phyloP scores from a whole-genome alignment of 37 sponge, comb jelly and placozoan genomes.

The Oopsacas minuta region DNA sequence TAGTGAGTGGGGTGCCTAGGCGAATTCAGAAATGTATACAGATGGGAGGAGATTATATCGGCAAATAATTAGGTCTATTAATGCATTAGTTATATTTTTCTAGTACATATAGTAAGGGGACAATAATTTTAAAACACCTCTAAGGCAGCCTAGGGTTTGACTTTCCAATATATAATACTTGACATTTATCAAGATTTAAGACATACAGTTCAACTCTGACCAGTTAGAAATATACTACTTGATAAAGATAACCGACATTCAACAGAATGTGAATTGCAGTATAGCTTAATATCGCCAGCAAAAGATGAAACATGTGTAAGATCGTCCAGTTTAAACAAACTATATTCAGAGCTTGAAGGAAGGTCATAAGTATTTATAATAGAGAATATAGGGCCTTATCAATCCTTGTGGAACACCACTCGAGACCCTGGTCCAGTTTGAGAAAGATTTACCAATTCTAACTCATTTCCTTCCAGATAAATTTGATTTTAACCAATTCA shows the following conservation, averaged over 20 bases:
- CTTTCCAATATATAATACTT: no score
- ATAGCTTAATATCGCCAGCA: neutral
- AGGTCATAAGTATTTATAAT: constrained; percentile 23
- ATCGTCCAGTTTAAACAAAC: neutral
- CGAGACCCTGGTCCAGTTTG: constrained; percentile 18
- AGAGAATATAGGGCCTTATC: constrained; percentile 25
- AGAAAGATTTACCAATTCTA: constrained; percentile 14
- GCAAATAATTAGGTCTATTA: no score
- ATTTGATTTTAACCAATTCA: constrained; percentile 15
- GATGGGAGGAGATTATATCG: no score
- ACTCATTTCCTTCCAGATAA: neutral
- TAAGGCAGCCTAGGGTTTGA: no score
- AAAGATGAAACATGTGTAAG: neutral
- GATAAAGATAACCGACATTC: no score
- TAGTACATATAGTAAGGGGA: no score
- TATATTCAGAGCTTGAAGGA: neutral
- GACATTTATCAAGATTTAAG: no score
- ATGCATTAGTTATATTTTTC: no score
- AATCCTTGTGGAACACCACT: constrained; percentile 33
- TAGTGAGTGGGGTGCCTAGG: neutral
- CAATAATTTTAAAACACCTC: no score
- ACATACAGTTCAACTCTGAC: no score
- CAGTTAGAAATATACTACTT: no score
- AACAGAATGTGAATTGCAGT: neutral
- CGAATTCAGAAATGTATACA: no score